These are phyloP conservation scores for Aproaerema taeniolella DNA, from an alignment of 2,888 invertebrate species.

Conservation along the genomic window DNA sequence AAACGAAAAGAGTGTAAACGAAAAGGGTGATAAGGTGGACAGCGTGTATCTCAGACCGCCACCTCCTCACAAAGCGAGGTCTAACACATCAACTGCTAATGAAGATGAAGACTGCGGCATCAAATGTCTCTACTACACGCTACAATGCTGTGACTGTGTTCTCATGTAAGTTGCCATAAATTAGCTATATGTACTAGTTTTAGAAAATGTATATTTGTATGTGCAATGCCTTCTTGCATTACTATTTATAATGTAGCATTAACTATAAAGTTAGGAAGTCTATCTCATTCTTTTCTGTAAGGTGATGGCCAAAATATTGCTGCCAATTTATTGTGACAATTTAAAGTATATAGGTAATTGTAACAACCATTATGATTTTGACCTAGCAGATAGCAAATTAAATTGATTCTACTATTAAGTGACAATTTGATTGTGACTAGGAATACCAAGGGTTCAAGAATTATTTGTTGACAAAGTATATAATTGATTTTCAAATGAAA, in stretches of 20 bases:
- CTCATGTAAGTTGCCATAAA: constrained; percentile 46
- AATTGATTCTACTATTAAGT: no score
- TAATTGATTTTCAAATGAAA: no score
- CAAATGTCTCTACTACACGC: constrained; percentile 79
- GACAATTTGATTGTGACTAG: no score
- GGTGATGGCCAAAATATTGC: no score
- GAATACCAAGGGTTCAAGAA: no score
- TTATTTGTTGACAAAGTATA: no score
- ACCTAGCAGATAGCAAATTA: no score
- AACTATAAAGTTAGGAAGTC: not conserved
- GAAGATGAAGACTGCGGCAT: constrained; percentile 79
- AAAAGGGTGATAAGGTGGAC: constrained; percentile 54
- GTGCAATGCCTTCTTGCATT: constrained; percentile 4
- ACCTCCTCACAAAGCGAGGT: constrained; percentile 41
- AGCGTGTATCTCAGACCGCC: constrained; percentile 50
- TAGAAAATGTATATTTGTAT: not conserved
- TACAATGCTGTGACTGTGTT: constrained; percentile 81
- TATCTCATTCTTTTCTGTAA: no score
- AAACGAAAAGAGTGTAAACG: constrained; percentile 31
- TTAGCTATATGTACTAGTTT: constrained; percentile 6
- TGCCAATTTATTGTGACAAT: no score
- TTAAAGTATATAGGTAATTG: no score
- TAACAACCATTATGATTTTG: no score
- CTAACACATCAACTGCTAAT: constrained; percentile 35
- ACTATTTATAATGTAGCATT: constrained; percentile 1